Evolutionary conservation across 2,113 vertebrate species (phyloP), one percentile per base, ranked within the genome.

Genomic region (Vulpes ferrilata): DNA sequence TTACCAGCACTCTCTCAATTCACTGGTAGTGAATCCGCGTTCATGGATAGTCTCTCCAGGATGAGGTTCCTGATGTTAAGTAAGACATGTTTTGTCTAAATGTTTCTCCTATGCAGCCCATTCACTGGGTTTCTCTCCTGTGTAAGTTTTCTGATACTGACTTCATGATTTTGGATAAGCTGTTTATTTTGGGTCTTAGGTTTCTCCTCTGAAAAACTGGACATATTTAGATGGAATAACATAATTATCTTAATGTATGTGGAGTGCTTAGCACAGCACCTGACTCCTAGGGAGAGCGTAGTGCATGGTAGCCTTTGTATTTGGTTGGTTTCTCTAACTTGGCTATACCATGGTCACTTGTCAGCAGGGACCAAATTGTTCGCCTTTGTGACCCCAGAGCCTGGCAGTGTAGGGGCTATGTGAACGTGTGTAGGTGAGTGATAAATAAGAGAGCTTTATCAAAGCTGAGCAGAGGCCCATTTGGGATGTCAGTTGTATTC

Each of bases 281-380:
- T 79, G 62, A 20, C 62, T 82, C 17, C 0, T 4, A 59, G 48
- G 69, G 27, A 79, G n/a, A 92, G 60, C 65, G 35, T 27, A 55
- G 48, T 20, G 51, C 43, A 11, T 2, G 1, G 35, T 51, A 64
- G 35, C 67, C 4, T 0, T 60, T 0, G 3, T 19, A 55, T 11
- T 35, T 71, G 23, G 27, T 27, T 6, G 27, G 59, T 16, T 78
- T 88, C 20, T 90, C 76, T 67, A 23, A 51, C 53, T 38, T 48
- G 38, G 38, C 76, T 65, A 0, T 35, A 7, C 67, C 20, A 7
- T 7, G 38, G 27, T 78, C 69, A 23, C 43, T 86, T 71, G 60
- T 92, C 48, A 82, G 65, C 90, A n/a, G 83, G 57, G 55, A 17
- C 27, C 19, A 16, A 43, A 23, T 60, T 64, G 5, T 53, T 80